Evolutionary conservation across 2,113 vertebrate genomes (phyloP), one percentile per base, ranked within the genome.

Genomic region (Carassius carassius): DNA sequence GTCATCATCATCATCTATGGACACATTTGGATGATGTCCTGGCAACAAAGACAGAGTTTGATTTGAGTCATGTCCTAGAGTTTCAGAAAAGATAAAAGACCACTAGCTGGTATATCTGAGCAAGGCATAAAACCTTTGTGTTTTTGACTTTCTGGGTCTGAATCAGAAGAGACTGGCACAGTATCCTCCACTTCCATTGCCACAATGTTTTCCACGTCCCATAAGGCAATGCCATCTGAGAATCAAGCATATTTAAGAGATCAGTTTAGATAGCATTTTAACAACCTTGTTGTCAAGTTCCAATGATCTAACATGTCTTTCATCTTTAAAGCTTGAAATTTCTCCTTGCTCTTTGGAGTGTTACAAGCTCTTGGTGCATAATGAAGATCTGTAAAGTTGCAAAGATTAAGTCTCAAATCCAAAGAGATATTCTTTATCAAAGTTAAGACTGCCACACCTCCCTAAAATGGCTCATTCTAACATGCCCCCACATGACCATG

Each of bases 161-260:
- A 11, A 72, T 16, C 78, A 62, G 16, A 14, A 1, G 10, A 70
- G 11, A 81, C 10, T 54, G 70, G 6, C 49, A 62, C 29, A 60
- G 14, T n/a, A 35, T 78, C 78, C 16, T 89, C 70, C 3, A 29
- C 80, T 21, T 81, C 82, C 29, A 78, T 44, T 78, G 54, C 16
- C 25, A 12, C 29, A 25, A 78, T 35, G 2, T 78, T 32, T 13
- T 78, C 76, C 76, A 37, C n/a, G 21, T 78, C 76, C 0, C 86
- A 89, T 23, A 92, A 2, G 0, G 92, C 92, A 9, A 91, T 37
- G 65, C 89, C 82, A 76, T 93, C 92, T 94, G 86, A 85, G 37
- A 78, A 81, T 67, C 29, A 74, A 79, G 69, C 8, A 0, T 32
- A 10, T 63, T 54, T 25, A 17, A 14, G 35, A 41, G 17, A 21